These are phyloP conservation scores for Barnardius zonarius DNA, from an alignment of 2,113 vertebrate genomes.

Conservation along the genomic window DNA sequence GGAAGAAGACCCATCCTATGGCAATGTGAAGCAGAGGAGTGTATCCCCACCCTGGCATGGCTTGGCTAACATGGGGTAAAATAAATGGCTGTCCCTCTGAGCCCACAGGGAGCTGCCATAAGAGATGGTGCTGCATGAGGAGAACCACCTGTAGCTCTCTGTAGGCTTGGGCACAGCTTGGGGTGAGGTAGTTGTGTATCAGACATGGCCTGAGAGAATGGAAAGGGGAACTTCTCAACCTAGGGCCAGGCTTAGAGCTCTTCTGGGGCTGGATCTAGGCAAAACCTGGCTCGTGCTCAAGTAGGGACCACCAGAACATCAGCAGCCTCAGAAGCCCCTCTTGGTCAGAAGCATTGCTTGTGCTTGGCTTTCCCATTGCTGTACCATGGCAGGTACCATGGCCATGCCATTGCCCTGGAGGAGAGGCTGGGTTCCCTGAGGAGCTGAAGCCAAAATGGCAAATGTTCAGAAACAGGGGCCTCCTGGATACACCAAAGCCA, in stretches of 20 bases:
- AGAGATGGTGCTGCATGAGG: neutral
- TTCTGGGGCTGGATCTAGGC: neutral
- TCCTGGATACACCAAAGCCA: neutral
- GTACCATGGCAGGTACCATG: accelerated
- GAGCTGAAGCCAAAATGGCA: neutral
- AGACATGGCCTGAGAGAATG: neutral
- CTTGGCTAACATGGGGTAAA: neutral
- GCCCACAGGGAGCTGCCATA: neutral
- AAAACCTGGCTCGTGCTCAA: neutral
- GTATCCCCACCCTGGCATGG: accelerated
- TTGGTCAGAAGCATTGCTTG: accelerated
- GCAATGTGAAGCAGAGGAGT: neutral
- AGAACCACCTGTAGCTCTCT: neutral
- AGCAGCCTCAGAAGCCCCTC: neutral
- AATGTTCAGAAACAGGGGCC: neutral
- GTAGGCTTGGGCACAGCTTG: neutral
- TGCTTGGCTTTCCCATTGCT: accelerated
- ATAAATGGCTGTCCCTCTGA: neutral
- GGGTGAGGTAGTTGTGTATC: neutral
- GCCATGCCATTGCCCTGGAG: neutral
- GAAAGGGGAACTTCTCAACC: neutral
- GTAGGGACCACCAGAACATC: neutral
- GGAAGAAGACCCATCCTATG: neutral
- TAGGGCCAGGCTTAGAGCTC: neutral
- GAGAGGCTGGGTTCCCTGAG: neutral